phyloP scores from a whole-genome alignment of 2,797 vertebrate species.

The Tenualosa thibaudeaui region DNA sequence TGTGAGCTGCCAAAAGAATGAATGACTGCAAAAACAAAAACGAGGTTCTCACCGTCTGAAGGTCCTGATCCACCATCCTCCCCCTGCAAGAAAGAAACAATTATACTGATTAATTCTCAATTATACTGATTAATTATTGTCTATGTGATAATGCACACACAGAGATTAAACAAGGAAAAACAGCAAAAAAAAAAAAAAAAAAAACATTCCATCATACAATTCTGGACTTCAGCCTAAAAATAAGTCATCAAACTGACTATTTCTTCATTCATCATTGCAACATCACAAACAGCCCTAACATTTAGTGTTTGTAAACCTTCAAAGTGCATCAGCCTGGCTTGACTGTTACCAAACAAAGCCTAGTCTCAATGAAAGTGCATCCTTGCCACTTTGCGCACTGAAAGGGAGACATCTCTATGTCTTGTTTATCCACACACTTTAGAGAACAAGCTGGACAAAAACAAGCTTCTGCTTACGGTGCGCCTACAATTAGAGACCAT shows the following conservation, averaged over 20 bases:
- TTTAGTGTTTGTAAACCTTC: not conserved
- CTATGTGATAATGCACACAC: not conserved
- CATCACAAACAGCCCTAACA: not conserved
- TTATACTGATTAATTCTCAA: not conserved
- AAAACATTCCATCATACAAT: not conserved
- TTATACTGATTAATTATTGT: not conserved
- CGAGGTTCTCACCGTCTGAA: conserved; percentile 77
- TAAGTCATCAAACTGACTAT: not conserved
- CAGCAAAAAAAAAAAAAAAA: not conserved
- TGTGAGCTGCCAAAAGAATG: not conserved
- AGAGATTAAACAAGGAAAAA: not conserved
- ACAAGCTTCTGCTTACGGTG: not conserved
- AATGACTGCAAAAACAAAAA: not conserved
- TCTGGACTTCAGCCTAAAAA: not conserved
- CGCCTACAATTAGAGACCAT: not conserved
- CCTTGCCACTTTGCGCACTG: not conserved
- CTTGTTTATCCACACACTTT: not conserved
- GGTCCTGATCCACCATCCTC: conserved; percentile 77
- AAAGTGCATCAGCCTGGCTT: not conserved
- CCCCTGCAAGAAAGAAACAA: conserved; percentile 58
- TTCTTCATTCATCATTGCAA: not conserved
- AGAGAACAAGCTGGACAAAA: not conserved
- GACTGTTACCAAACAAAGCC: not conserved
- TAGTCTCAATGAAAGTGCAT: not conserved
- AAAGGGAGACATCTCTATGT: not conserved